A percentile compares a stretch with the other conserved stretches of the same genome.
Evolutionary conservation across 2,888 invertebrate genomes (phyloP).

Genomic region (Melanargia galathea): DNA sequence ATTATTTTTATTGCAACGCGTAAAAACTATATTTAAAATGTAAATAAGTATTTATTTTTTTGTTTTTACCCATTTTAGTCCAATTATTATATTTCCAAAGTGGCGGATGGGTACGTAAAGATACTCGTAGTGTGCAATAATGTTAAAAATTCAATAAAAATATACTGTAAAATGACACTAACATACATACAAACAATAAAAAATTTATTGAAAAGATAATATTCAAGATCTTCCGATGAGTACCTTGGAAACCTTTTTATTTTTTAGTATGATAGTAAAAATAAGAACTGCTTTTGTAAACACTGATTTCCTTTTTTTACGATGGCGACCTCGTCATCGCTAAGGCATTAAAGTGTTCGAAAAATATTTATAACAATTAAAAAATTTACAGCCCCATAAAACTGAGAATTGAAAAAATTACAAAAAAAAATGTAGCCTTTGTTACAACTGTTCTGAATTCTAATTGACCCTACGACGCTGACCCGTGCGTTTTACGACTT

Average conservation of each 20-base stretch:
- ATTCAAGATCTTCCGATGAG: conserved; percentile 6
- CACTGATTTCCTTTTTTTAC: neutral
- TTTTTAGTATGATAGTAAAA: conserved; percentile 15
- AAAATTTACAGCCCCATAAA: conserved; percentile 56
- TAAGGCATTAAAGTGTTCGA: neutral
- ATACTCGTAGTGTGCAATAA: neutral
- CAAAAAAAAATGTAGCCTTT: conserved; percentile 55
- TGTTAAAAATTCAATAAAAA: conserved; percentile 12
- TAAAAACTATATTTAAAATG: neutral
- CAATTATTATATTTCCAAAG: neutral
- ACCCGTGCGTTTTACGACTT: conserved; percentile 61
- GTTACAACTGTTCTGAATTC: conserved; percentile 54
- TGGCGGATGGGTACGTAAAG: neutral
- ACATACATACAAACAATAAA: neutral
- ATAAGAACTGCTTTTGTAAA: conserved; percentile 6
- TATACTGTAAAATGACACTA: neutral
- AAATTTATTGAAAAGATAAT: neutral
- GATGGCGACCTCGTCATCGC: neutral
- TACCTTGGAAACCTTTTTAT: neutral
- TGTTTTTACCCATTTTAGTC: neutral
- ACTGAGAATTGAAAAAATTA: conserved; percentile 50
- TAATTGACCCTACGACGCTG: conserved; percentile 63
- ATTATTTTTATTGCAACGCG: neutral
- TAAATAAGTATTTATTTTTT: neutral
- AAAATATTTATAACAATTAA: conserved; percentile 3